Evolutionary conservation across 2,888 invertebrate species (phyloP).

Genomic region (Colletes collaris): DNA sequence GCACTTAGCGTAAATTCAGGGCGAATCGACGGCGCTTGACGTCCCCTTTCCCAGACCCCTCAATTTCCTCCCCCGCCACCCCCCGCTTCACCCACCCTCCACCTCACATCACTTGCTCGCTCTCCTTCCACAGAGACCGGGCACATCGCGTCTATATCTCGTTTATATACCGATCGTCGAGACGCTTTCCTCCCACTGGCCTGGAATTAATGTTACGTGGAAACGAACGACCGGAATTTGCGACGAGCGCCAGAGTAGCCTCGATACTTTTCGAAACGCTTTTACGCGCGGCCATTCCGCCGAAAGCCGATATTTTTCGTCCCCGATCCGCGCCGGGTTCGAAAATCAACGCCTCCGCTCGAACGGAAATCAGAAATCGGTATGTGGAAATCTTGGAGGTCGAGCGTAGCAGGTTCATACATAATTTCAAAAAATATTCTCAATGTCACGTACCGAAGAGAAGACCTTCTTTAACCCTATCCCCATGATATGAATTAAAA

Average conservation of each 20-base stretch:
- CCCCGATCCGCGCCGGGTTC: constrained; percentile 16
- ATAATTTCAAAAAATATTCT: no score
- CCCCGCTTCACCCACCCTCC: constrained; percentile 12
- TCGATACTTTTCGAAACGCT: constrained; percentile 33
- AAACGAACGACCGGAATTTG: constrained; percentile 43
- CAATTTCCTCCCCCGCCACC: constrained; percentile 45
- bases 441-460: no score
- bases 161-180: constrained; percentile 57
- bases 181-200: constrained; percentile 44
- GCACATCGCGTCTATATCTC: constrained; percentile 52
- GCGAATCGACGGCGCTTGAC: constrained; percentile 72
- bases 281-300: neutral
- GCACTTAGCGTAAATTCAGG: constrained; percentile 79
- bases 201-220: constrained; percentile 47
- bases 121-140: neutral
- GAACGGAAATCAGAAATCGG: neutral
- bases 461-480: no score
- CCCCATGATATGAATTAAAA: no score
- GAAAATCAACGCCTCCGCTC: neutral
- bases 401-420: no score
- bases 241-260: constrained; percentile 32
- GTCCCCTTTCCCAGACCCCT: constrained; percentile 63
- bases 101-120: neutral
- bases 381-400: neutral
- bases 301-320: neutral